phyloP scores from a whole-genome alignment of 2,113 vertebrate genomes.

The Solea senegalensis region DNA sequence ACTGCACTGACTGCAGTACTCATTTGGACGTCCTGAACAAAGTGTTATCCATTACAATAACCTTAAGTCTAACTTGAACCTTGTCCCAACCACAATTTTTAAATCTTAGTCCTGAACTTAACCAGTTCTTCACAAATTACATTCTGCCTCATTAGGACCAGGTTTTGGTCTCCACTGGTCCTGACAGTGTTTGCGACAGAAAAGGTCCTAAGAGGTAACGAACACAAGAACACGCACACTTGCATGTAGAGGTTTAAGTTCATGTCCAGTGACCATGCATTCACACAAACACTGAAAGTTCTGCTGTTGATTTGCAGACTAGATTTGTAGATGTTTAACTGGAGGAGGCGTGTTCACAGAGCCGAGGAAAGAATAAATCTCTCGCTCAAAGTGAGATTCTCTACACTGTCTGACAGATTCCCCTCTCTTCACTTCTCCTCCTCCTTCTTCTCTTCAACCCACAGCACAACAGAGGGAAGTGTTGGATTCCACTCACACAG shows the following conservation, averaged over 20 bases:
- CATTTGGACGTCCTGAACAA: no score
- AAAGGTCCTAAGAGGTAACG: no score
- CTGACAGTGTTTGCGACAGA: no score
- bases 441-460: constrained; percentile 45
- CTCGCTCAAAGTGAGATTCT: constrained; percentile 9
- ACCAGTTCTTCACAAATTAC: no score
- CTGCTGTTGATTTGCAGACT: constrained; percentile 81
- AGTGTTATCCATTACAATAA: no score
- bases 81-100: no score
- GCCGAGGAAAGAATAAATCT: constrained; percentile 36
- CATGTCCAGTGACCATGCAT: neutral
- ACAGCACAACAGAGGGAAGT: constrained; percentile 23
- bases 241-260: neutral
- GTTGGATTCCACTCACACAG: constrained; percentile 24
- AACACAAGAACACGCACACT: no score
- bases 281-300: constrained; percentile 1
- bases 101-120: no score
- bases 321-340: constrained; percentile 87
- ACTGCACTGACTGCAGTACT: no score
- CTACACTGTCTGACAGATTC: constrained; percentile 26
- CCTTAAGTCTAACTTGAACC: no score
- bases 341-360: constrained; percentile 35
- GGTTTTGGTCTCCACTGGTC: no score
- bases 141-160: no score
- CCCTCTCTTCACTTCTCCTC: constrained; percentile 36